Conservation (phyloP, 2,113 vertebrate species). For the Lepus americanus region DNA sequence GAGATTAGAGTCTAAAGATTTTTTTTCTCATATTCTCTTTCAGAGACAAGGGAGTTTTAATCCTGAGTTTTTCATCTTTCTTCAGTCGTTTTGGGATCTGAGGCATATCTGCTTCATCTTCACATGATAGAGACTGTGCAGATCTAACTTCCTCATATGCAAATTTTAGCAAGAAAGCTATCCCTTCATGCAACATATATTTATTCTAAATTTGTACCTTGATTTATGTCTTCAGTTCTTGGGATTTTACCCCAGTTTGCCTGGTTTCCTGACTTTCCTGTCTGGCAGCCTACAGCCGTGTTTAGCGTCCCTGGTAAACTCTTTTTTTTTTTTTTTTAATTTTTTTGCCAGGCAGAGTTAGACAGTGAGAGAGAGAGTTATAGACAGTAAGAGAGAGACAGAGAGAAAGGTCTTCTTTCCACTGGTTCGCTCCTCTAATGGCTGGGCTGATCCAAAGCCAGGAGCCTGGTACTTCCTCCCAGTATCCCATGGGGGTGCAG, state of each 20-base stretch:
- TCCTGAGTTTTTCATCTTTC: not conserved
- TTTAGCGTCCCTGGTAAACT: not conserved
- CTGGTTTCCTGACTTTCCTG: not conserved
- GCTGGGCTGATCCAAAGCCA: too few species aligned
- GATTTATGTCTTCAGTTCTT: not conserved
- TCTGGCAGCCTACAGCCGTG: not conserved
- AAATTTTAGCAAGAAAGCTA: slow-evolving; percentile 1
- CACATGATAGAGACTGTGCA: not conserved
- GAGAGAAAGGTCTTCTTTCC: too few species aligned
- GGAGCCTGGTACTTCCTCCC: too few species aligned
- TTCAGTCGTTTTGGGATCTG: not conserved
- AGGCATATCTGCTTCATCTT: not conserved
- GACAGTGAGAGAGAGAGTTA: too few species aligned
- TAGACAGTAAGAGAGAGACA: too few species aligned
- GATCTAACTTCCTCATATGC: not conserved
- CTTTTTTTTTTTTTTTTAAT: too few species aligned
- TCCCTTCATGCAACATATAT: not conserved
- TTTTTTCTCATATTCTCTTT: not conserved
- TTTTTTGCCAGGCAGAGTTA: too few species aligned
- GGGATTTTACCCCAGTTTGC: not conserved
- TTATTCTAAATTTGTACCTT: not conserved
- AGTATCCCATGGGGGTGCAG: too few species aligned
- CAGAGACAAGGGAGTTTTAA: not conserved
- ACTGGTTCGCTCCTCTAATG: too few species aligned
- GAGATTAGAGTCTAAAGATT: not conserved